Conservation (phyloP, 2,888 invertebrate species). For the Cremastinae sp. region DNA sequence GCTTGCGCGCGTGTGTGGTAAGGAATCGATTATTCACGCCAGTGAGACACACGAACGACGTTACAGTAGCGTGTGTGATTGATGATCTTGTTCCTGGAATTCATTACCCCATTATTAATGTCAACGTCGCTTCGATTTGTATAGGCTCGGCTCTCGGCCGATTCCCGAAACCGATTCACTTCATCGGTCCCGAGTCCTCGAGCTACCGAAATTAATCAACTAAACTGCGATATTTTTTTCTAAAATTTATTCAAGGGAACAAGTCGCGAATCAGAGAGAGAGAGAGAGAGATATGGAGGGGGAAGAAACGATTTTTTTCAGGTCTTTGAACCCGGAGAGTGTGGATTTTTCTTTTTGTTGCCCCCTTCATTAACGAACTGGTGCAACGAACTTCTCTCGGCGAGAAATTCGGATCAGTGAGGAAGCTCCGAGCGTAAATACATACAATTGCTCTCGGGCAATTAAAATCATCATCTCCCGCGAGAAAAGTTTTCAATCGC, state of each 20-base stretch:
- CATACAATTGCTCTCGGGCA: too few relatives aligned
- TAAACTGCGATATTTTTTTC: background rate
- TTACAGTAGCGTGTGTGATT: constrained; percentile 55
- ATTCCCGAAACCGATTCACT: constrained; percentile 54
- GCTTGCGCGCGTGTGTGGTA: background rate
- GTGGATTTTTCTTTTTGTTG: too few relatives aligned
- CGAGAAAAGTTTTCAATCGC: too few relatives aligned
- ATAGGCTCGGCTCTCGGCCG: constrained; percentile 17
- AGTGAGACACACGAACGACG: constrained; percentile 45
- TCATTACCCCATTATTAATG: constrained; percentile 61
- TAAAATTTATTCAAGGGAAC: background rate
- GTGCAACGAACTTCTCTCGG: too few relatives aligned
- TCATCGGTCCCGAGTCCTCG: constrained; percentile 6
- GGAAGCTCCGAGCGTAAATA: too few relatives aligned
- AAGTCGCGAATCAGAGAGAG: background rate
- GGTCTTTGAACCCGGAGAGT: too few relatives aligned
- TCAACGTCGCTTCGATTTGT: constrained; percentile 39
- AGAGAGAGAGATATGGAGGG: too few relatives aligned
- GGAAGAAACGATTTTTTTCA: too few relatives aligned
- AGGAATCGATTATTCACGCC: constrained; percentile 60
- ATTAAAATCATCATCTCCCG: too few relatives aligned
- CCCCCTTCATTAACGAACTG: too few relatives aligned
- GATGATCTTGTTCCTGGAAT: constrained; percentile 58
- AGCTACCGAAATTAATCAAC: constrained; percentile 10
- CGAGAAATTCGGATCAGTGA: too few relatives aligned